Base-by-base conservation (phyloP, 2,888 invertebrate species). In the Sarcophaga subvicina region DNA sequence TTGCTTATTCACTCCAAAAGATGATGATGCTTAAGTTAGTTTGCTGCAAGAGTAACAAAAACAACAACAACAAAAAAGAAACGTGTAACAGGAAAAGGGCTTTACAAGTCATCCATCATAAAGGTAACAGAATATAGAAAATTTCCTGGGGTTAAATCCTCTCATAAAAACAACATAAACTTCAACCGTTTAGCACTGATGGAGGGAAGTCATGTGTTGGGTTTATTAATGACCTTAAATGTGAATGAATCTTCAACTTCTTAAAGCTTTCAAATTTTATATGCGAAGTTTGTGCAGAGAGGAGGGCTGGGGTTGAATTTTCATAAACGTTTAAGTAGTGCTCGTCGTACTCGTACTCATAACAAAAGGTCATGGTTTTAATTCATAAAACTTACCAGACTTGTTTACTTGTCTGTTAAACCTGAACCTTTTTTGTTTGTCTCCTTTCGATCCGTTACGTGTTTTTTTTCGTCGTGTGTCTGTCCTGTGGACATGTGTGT, bases 201-300 rank as follows among this genome's bases (percentile, higher is more conserved):
- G 14, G 12, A 60, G 73, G 17, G 2, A 62, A 25, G 66, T 87
- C 81, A 84, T 82, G 79, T 86, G 85, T 87, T 89, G 81, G 88
- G 89, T 89, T 90, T 91, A 91, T 91, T 91, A 91, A 91, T 91
- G 91, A 91, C 90, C 91, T 90, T 89, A 89, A 91, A 90, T 91
- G 89, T 90, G 87, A 54, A 27, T 71, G 66, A 66, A 89, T 88
- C 89, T 90, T 37, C 37, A 37, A 37, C 88, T 88, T 88, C 90
- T 89, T 89, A 89, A 25, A 66, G 49, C 78, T 90, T 70, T 90
- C 90, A 90, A 90, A 90, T 90, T 91, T 90, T 89, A 89, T 89
- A 90, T 89, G 85, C 89, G 80, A 66, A 80, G 83, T 81, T 77
- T 78, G 60, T 27, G 67, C 37, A 25, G 63, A 63, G 8, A 4